Evolutionary conservation across 2,797 vertebrate species (phyloP), one percentile per base, ranked within the genome.

Genomic region (Gephyroberyx darwinii): DNA sequence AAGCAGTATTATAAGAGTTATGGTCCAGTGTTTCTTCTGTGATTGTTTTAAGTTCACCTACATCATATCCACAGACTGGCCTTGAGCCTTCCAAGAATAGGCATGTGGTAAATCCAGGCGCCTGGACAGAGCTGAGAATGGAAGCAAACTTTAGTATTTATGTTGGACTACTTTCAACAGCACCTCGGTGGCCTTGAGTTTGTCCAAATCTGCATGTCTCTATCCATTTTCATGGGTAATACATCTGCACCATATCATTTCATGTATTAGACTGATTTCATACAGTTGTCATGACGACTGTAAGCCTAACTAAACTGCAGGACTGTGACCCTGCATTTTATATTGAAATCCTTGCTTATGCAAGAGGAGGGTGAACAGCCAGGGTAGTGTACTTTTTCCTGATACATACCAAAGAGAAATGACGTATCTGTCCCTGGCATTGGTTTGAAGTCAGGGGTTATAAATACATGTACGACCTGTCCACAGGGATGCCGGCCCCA

Each of bases 401-500:
- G 9, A 39, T 19, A 4, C 56, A 19, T 51, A 19, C 53, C 33
- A 56, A 35, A 53, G 43, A 80, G 88, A 82, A 71, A 75, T 88
- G 85, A 90, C 84, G 85, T 83, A 80, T 85, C 83, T 90, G 89
- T 84, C 90, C 86, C 83, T 88, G 88, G 84, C 84, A 79, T 81
- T 22, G 68, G 77, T 75, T 75, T 75, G 74, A 90, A 69, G 84
- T 82, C 64, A 53, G 51, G 57, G n/a, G 78, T 84, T 90, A 91
- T 90, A 91, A 91, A 92, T 90, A 90, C 79, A 77, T 1, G 54
- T 17, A 43, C 69, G 85, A 79, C 78, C 81, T 81, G 74, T 37
- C 63, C 74, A 41, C 57, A 16, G 75, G 64, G 80, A 78, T 33
- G 55, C 63, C 70, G 72, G 83, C 77, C 73, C 69, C 45, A 56